A percentile compares a stretch with the other conserved stretches of the same genome.
Conservation (phyloP, 1,140 invertebrate species). For the Periplaneta americana region DNA sequence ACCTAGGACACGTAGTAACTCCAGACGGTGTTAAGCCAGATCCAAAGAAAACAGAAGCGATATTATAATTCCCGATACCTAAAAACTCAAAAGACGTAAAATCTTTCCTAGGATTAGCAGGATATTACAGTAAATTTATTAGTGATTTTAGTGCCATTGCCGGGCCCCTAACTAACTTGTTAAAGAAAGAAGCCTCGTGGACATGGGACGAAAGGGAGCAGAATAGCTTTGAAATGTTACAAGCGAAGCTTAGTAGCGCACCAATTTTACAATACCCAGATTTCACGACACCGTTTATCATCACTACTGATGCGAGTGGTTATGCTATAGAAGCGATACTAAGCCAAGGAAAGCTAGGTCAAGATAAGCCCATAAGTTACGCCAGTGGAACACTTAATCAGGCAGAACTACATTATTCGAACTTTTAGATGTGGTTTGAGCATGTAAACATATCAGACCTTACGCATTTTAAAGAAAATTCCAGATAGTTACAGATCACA, state of each 20-base stretch:
- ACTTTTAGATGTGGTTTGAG: slow-evolving; percentile 44
- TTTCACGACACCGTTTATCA: not conserved
- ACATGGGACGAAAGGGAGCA: slow-evolving; percentile 25
- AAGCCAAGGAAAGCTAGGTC: slow-evolving; percentile 16
- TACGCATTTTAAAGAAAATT: slow-evolving; percentile 43
- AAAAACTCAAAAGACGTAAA: slow-evolving; percentile 34
- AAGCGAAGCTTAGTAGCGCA: not conserved
- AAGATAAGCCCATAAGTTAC: slow-evolving; percentile 25
- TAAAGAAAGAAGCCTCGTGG: slow-evolving; percentile 32
- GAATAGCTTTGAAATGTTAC: slow-evolving; percentile 29
- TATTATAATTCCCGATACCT: slow-evolving; percentile 36
- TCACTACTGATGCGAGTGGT: slow-evolving; percentile 14
- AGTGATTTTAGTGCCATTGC: slow-evolving; percentile 30
- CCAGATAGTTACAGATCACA: slow-evolving; percentile 44
- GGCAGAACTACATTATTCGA: slow-evolving; percentile 36
- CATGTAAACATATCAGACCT: slow-evolving; percentile 36
- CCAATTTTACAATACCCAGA: slow-evolving; percentile 4
- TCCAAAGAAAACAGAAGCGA: slow-evolving; percentile 33
- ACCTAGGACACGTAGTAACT: slow-evolving; percentile 38
- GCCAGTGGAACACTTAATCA: slow-evolving; percentile 30
- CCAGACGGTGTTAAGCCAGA: slow-evolving; percentile 37
- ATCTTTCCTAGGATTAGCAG: slow-evolving; percentile 37
- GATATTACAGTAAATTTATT: slow-evolving; percentile 40
- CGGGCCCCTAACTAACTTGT: slow-evolving; percentile 31
- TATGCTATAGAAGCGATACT: slow-evolving; percentile 18